phyloP scores from a whole-genome alignment of 2,113 vertebrate species.

The Theristicus caerulescens region DNA sequence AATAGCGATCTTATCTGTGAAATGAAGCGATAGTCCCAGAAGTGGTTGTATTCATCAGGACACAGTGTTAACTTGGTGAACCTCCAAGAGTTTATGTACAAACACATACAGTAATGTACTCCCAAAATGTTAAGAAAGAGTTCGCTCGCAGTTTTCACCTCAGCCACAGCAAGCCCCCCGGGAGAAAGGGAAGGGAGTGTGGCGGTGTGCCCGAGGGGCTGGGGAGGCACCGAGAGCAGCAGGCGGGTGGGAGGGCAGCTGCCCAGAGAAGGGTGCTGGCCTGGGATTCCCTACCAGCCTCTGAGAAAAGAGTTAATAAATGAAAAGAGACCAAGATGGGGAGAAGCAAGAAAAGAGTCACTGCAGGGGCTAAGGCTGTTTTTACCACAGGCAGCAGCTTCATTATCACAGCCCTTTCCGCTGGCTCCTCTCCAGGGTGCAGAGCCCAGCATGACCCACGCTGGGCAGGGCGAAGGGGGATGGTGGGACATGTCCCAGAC shows the following conservation, averaged over 20 bases:
- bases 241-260: not conserved
- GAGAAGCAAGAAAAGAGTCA: not conserved
- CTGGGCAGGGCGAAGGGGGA: not conserved
- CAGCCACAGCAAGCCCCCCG: fast-evolving
- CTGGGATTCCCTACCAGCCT: not conserved
- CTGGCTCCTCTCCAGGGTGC: fast-evolving
- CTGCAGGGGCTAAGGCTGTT: not conserved
- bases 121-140: not conserved
- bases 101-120: not conserved
- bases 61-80: not conserved
- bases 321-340: not conserved
- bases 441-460: not conserved
- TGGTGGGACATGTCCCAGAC: not conserved
- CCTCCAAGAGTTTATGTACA: not conserved
- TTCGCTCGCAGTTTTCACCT: not conserved
- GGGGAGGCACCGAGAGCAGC: not conserved
- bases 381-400: not conserved
- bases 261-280: not conserved
- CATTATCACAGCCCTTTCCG: not conserved
- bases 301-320: not conserved
- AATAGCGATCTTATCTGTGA: not conserved
- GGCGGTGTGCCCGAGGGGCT: not conserved
- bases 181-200: not conserved
- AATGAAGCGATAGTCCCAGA: not conserved
- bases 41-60: not conserved